Conservation (phyloP, 1,140 invertebrate genomes). For the Proales similis region DNA sequence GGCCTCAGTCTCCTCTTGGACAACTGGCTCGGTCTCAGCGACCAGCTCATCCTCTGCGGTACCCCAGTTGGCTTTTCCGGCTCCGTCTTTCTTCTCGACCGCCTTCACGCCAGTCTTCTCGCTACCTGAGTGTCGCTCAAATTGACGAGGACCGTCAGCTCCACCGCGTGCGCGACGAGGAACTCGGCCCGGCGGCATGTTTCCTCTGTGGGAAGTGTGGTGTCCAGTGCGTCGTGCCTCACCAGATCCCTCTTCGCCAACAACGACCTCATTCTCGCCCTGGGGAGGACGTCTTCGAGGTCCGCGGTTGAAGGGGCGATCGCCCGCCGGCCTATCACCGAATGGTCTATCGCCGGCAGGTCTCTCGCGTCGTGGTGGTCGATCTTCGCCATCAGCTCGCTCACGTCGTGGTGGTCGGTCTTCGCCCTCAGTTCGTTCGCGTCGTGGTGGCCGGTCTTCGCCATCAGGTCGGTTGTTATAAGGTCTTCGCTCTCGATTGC, state of each 20-base stretch:
- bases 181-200: background rate
- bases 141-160: conserved; percentile 4
- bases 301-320: background rate
- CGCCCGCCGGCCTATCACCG: conserved; percentile 6
- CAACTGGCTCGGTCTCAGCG: conserved; percentile 1
- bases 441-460: background rate
- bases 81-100: conserved; percentile 31
- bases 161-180: background rate
- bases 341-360: background rate
- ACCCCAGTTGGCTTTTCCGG: conserved; percentile 36
- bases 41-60: conserved; percentile 31
- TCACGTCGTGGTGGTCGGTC: conserved; percentile 17
- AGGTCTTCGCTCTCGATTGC: background rate
- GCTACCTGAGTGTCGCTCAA: conserved; percentile 32
- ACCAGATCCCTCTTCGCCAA: background rate
- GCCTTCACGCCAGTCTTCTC: conserved; percentile 32
- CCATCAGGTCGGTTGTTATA: conserved; percentile 16
- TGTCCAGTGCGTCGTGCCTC: background rate
- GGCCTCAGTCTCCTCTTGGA: conserved; percentile 15
- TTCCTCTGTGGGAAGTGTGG: too few relatives aligned
- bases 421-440: background rate
- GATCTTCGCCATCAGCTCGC: too few relatives aligned
- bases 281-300: background rate
- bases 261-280: background rate
- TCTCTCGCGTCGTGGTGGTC: conserved; percentile 25